These are phyloP conservation scores for Patella ulyssiponensis DNA, from an alignment of 2,888 invertebrate species.

Conservation along the genomic window DNA sequence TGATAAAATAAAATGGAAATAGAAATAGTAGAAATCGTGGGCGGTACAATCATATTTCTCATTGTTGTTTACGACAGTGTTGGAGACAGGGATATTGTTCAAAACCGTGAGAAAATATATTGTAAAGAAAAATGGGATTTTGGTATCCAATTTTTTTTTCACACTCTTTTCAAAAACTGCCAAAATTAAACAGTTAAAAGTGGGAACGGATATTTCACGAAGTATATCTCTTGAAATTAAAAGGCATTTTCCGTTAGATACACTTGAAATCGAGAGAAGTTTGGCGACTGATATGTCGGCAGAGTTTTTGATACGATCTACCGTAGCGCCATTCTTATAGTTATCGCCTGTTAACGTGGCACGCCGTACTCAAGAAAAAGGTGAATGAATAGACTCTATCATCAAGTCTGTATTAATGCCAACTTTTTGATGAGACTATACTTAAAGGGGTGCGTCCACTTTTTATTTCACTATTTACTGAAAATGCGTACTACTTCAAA, in stretches of 20 bases:
- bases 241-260: constrained; percentile 17
- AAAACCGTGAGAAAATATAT: too few relatives aligned
- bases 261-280: constrained; percentile 16
- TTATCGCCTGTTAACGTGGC: constrained; percentile 1
- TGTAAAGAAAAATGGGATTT: too few relatives aligned
- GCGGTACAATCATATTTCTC: too few relatives aligned
- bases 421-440: too few relatives aligned
- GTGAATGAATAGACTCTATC: neutral
- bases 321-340: neutral
- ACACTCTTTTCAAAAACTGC: constrained; percentile 2
- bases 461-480: too few relatives aligned
- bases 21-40: too few relatives aligned
- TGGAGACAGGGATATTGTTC: too few relatives aligned
- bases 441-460: too few relatives aligned
- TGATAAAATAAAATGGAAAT: too few relatives aligned
- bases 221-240: constrained; percentile 14
- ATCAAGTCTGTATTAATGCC: neutral
- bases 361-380: constrained; percentile 4
- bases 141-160: neutral
- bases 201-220: constrained; percentile 1
- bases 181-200: constrained; percentile 5
- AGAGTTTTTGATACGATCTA: neutral
- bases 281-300: constrained; percentile 9
- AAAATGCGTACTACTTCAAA: too few relatives aligned
- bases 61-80: too few relatives aligned